Conservation (phyloP, 2,113 vertebrate species). For the Aix galericulata region DNA sequence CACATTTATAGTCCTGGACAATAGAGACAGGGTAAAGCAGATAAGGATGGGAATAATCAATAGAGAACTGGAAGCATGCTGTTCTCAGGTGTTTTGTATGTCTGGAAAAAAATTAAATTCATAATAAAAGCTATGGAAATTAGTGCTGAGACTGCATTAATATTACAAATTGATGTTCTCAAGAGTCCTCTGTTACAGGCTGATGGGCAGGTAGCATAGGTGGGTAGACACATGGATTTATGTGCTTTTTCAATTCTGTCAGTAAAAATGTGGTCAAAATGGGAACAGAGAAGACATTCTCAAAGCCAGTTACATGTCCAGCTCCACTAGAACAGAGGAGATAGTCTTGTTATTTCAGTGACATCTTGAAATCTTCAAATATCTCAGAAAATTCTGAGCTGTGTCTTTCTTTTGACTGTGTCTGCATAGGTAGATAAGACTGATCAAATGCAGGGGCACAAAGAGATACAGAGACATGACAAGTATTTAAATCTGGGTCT, state of each 20-base stretch:
- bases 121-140: neutral
- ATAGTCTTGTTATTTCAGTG: neutral
- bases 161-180: neutral
- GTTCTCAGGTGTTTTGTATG: neutral
- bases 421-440: neutral
- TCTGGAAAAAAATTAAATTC: neutral
- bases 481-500: neutral
- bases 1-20: neutral
- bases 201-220: neutral
- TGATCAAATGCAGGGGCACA: neutral
- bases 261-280: neutral
- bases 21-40: neutral
- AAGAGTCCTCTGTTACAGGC: neutral
- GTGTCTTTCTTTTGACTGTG: neutral
- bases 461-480: neutral
- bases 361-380: neutral
- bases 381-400: neutral
- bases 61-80: neutral
- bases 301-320: rapidly evolving
- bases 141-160: neutral
- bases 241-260: neutral
- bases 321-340: neutral
- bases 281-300: neutral
- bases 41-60: neutral
- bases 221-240: neutral